Percentiles rank a stretch among this genome's conserved stretches.
These are phyloP conservation scores for Agrypnus murinus DNA, from an alignment of 2,888 invertebrate species.

Conservation along the genomic window DNA sequence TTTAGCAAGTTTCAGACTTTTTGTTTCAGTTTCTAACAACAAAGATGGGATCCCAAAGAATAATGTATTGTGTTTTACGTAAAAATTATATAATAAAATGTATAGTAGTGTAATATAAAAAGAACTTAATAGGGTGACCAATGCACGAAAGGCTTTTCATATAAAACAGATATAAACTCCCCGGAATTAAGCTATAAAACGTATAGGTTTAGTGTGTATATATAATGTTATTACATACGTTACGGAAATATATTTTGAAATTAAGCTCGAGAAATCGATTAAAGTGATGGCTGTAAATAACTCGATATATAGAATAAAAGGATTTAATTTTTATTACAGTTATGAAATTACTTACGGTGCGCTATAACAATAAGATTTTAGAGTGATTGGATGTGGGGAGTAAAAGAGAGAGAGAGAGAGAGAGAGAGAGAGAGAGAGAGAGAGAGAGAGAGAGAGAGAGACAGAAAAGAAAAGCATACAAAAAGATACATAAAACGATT, in stretches of 20 bases:
- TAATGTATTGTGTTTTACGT: slow-evolving; percentile 7
- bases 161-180: slow-evolving; percentile 47
- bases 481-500: too few relatives aligned
- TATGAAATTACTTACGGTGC: slow-evolving; percentile 14
- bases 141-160: slow-evolving; percentile 43
- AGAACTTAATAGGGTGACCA: slow-evolving; percentile 46
- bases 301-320: slow-evolving; percentile 18
- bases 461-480: too few relatives aligned
- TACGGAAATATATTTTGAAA: slow-evolving; percentile 37
- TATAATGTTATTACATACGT: slow-evolving; percentile 38
- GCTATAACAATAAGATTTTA: neutral
- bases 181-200: slow-evolving; percentile 48
- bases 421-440: too few relatives aligned
- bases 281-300: slow-evolving; percentile 38
- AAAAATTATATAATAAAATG: slow-evolving; percentile 48
- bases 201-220: slow-evolving; percentile 44
- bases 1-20: too few relatives aligned
- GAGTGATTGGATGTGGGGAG: too few relatives aligned
- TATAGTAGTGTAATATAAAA: slow-evolving; percentile 40
- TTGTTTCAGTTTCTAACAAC: too few relatives aligned
- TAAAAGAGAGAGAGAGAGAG: too few relatives aligned
- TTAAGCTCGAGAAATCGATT: slow-evolving; percentile 42
- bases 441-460: too few relatives aligned
- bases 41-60: too few relatives aligned
- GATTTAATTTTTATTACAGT: slow-evolving; percentile 24